Percentiles rank a stretch among this genome's conserved stretches.
These are phyloP conservation scores for Polylopha cassiicola DNA, from an alignment of 2,888 invertebrate genomes.

Conservation along the genomic window DNA sequence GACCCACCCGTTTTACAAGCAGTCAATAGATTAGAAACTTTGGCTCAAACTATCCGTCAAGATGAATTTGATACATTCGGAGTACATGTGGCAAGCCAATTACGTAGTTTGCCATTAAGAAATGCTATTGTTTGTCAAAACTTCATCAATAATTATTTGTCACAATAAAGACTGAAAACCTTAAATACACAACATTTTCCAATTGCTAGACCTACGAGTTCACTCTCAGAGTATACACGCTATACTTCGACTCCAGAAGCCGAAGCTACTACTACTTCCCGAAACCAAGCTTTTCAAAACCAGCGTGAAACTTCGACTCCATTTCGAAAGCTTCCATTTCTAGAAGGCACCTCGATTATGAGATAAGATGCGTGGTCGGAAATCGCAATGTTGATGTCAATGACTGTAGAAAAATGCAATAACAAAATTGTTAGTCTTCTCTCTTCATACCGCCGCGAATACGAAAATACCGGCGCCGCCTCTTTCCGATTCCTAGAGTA, in stretches of 20 bases:
- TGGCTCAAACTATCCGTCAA: conserved; percentile 25
- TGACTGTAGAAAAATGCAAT: conserved; percentile 21
- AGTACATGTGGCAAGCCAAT: conserved; percentile 33
- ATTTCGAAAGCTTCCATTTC: too few relatives aligned
- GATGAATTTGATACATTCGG: conserved; percentile 35
- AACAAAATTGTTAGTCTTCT: conserved; percentile 18
- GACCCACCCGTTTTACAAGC: conserved; percentile 31
- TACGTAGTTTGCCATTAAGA: conserved; percentile 32
- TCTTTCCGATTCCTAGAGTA: too few relatives aligned
- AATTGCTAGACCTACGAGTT: conserved; percentile 31
- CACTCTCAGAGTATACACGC: too few relatives aligned
- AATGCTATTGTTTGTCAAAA: conserved; percentile 32
- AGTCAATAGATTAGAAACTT: conserved; percentile 23
- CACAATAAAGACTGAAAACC: conserved; percentile 26
- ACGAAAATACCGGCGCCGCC: too few relatives aligned
- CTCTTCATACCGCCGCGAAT: conserved; percentile 25
- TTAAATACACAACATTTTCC: conserved; percentile 29
- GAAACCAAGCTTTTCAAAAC: conserved; percentile 31
- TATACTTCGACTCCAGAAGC: conserved; percentile 30
- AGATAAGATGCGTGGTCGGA: conserved; percentile 24
- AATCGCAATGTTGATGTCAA: conserved; percentile 23
- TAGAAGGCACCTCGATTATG: too few relatives aligned
- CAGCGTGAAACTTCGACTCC: conserved; percentile 31
- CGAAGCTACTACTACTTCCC: conserved; percentile 31
- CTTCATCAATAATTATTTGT: conserved; percentile 34